These are phyloP conservation scores for Erythrocercus mccallii DNA, from an alignment of 2,113 vertebrate genomes.

Conservation along the genomic window DNA sequence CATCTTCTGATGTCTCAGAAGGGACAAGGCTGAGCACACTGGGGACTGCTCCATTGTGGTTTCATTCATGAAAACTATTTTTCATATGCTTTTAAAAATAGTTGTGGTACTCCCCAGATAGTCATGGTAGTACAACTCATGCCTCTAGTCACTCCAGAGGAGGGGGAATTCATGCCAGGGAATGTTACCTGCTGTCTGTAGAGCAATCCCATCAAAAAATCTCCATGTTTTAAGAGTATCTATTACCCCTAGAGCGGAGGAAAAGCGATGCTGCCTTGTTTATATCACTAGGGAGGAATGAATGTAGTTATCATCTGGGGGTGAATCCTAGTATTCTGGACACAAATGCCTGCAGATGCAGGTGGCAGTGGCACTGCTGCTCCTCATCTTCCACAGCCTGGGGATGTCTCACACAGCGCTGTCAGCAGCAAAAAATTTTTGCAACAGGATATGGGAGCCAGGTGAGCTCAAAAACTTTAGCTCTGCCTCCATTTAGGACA, in stretches of 20 bases:
- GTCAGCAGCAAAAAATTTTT: neutral
- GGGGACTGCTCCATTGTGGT: neutral
- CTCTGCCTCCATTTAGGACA: neutral
- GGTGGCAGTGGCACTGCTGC: neutral
- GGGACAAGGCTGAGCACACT: neutral
- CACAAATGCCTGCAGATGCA: neutral
- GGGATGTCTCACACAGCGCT: fast-evolving
- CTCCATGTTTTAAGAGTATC: neutral
- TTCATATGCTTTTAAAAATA: neutral
- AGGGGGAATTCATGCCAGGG: neutral
- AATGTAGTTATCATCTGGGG: neutral
- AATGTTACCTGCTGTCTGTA: neutral
- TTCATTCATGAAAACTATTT: neutral
- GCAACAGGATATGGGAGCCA: fast-evolving
- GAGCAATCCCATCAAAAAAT: neutral
- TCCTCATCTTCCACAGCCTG: neutral
- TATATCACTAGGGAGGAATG: fast-evolving
- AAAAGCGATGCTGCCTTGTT: neutral
- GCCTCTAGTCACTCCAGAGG: neutral
- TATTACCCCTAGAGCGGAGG: neutral
- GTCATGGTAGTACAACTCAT: neutral
- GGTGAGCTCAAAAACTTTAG: neutral
- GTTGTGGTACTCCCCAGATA: neutral
- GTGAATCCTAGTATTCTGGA: neutral
- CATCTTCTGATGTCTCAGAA: neutral